Base-by-base conservation (phyloP, 2,113 vertebrate genomes). In the Montifringilla adamsi region DNA sequence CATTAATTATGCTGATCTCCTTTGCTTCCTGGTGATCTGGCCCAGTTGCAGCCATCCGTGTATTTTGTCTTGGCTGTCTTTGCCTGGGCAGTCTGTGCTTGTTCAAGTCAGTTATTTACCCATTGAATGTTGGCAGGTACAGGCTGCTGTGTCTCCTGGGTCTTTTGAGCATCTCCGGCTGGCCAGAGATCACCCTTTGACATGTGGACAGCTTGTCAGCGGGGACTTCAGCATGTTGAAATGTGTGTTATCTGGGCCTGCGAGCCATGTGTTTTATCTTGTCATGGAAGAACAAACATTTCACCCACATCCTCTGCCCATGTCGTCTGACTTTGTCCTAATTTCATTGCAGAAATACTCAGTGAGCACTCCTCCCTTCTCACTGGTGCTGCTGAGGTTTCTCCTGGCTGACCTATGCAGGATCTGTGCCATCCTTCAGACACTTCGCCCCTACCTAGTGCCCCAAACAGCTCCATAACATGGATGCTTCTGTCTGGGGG, bases 1-100 rank as follows among this genome's bases (percentile, higher is more conserved):
- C 59, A n/a, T 92, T 94, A 80, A 62, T 89, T 84, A 66, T 67
- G 43, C 19, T 0, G 0, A 37, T 77, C 68, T 84, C 77, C 50
- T 87, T 53, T 81, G 84, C 72, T 87, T 94, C 87, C 79, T 73
- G 72, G 63, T 93, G 77, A 87, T 77, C 87, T 74, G 59, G 84
- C 78, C 77, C 0, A 2, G 39, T 67, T 69, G 67, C 69, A 94
- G 60, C 43, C 81, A 55, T 87, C 63, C 22, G 0, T 81, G 7
- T 84, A n/a, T 91, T 84, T 95, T 79, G 35, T 43, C 44, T 67
- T 74, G 86, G 63, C 75, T 91, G 20, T 46, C 63, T 66, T 87
- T 67, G 64, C 68, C 78, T 79, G 84, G 46, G 47, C 26, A 31
- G 67, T 58, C 35, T 75, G 56, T 5, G 24, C 83, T 92, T 96